Percentiles rank a stretch among this genome's conserved stretches.
phyloP scores from a whole-genome alignment of 2,888 invertebrate species.

The Spodoptera picta region DNA sequence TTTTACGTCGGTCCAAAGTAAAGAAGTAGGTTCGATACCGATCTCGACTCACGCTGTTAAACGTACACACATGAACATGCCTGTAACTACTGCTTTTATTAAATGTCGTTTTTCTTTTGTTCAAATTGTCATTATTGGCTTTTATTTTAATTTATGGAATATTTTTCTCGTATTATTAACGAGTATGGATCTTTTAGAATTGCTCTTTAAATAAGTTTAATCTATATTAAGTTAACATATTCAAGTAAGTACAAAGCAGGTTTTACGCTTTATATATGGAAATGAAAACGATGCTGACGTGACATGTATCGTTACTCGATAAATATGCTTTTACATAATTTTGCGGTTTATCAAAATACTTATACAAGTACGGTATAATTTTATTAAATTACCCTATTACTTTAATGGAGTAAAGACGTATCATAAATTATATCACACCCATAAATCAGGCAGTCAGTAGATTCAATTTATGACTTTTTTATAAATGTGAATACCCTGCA shows the following conservation, averaged over 20 bases:
- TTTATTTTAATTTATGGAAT: conserved; percentile 50
- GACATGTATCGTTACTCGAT: conserved; percentile 31
- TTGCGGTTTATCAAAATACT: conserved; percentile 33
- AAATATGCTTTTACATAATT: conserved; percentile 23
- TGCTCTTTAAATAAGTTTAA: conserved; percentile 34
- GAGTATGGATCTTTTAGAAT: conserved; percentile 17
- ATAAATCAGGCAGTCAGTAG: conserved; percentile 13
- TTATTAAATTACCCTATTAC: conserved; percentile 30
- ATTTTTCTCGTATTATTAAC: conserved; percentile 16
- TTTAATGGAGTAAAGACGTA: conserved; percentile 21
- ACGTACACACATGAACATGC: conserved; percentile 71
- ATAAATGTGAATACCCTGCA: background rate
- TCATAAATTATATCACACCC: conserved; percentile 18
- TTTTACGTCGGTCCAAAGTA: conserved; percentile 58
- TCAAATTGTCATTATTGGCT: conserved; percentile 53
- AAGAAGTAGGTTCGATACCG: conserved; percentile 74
- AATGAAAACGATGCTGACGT: conserved; percentile 23
- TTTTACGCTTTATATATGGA: conserved; percentile 26
- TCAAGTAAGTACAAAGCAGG: conserved; percentile 16
- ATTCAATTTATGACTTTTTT: conserved; percentile 1
- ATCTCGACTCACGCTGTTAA: conserved; percentile 74
- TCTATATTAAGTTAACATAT: conserved; percentile 30
- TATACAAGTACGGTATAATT: conserved; percentile 23
- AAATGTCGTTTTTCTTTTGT: conserved; percentile 54
- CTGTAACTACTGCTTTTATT: conserved; percentile 74